Base-by-base conservation (phyloP, 2,113 vertebrate genomes). In the Sapajus apella region DNA sequence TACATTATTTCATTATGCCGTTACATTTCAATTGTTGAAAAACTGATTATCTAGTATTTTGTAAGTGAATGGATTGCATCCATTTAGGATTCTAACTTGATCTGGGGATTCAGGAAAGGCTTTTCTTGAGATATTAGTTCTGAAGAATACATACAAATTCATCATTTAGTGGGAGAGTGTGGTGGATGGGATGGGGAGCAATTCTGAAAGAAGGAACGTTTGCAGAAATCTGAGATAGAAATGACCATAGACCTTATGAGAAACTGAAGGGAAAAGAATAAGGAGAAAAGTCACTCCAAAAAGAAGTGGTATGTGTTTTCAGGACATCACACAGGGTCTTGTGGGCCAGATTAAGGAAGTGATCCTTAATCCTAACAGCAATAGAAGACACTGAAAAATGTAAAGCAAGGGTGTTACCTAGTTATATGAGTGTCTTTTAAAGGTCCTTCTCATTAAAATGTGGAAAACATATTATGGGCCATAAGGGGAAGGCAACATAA, bases 131-230 rank as follows among this genome's bases (percentile, higher is more conserved):
- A 61, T 4, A 55, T 35, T 23, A 32, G 4, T 50, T 87, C 43
- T 52, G 68, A 87, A 92, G 37, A 0, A 86, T 18, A n/a, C 3
- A 64, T 0, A 40, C 23, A 82, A 73, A n/a, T 13, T 27, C 70
- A 96, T 58, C 30, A n/a, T 8, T 61, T 80, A 70, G 5, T 91
- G 64, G 13, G 3, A 87, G 1, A 83, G 1, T 32, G 35, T 9
- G 0, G 0, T 17, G 3, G 14, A 35, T 13, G 27, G 8, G 43
- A 47, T 6, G 8, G 13, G 6, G 16, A 58, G 27, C 10, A 47
- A 21, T 43, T 93, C 14, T 70, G n/a, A 58, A 85, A 91, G 27
- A 58, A 96, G 25, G 43, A 32, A 27, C 6, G 43, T 86, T 6
- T 83, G 10, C 3, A 66, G 52, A 47, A 64, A 3, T 45, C 9